Evolutionary conservation across 1,140 invertebrate species (phyloP).

Genomic region (Drosophila ogumai): DNA sequence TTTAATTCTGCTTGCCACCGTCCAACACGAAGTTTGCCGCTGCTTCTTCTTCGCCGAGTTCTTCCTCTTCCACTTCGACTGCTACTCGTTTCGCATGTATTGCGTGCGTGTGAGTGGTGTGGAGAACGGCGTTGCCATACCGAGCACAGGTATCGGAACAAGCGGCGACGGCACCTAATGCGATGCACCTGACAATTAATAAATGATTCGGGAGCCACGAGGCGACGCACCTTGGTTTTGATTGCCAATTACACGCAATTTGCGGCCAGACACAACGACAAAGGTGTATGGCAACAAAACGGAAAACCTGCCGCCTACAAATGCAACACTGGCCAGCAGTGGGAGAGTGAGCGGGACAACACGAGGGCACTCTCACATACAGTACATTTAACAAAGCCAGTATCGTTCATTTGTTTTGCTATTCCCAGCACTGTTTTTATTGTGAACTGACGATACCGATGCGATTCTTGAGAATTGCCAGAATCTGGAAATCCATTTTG

Average conservation of each 20-base stretch:
- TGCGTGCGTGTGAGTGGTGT: conserved; percentile 56
- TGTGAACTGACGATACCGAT: background rate
- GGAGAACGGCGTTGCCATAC: conserved; percentile 62
- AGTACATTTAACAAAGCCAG: conserved; percentile 52
- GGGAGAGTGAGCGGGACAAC: conserved; percentile 52
- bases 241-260: conserved; percentile 31
- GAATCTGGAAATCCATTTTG: conserved; percentile 12
- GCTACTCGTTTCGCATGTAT: conserved; percentile 69
- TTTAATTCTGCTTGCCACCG: conserved; percentile 47
- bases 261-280: background rate
- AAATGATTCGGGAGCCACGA: conserved; percentile 1
- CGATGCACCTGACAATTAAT: conserved; percentile 33
- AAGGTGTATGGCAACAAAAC: conserved; percentile 39
- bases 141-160: conserved; percentile 33
- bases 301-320: conserved; percentile 60
- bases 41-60: conserved; percentile 64
- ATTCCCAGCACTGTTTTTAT: conserved; percentile 8
- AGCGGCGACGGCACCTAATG: conserved; percentile 9
- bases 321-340: conserved; percentile 45
- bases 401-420: conserved; percentile 12
- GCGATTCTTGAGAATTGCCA: background rate
- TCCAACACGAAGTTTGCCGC: conserved; percentile 75
- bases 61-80: conserved; percentile 57
- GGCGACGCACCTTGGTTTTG: background rate
- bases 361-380: conserved; percentile 34